Base-by-base conservation (phyloP, 2,888 invertebrate species). In the Caenorhabditis sinica region DNA sequence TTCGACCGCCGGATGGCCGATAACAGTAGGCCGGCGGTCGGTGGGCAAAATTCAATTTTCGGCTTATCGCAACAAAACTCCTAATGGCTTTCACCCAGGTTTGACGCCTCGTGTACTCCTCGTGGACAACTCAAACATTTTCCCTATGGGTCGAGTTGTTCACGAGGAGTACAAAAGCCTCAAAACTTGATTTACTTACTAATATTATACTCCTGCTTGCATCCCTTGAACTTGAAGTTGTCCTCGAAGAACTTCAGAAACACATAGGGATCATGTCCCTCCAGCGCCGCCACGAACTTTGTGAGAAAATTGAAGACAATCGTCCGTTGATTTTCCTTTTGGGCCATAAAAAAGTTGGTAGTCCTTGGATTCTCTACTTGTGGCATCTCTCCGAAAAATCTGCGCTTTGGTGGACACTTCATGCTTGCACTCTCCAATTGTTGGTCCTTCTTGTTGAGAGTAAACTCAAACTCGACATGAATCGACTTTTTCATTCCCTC, bases 371-470 rank as follows among this genome's bases (percentile, higher is more conserved):
- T n/a, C n/a, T n/a, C n/a, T n/a, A n/a, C n/a, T n/a, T n/a, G n/a
- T n/a, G n/a, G n/a, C n/a, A n/a, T n/a, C n/a, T 60, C 60, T 60
- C n/a, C 17, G n/a, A n/a, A 17, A 13, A 49, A 17, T 8, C 49
- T 17, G n/a, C 56, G 11, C 5, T 28, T 43, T 11, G 25, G 28
- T 15, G 43, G 65, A 9, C 65, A 65, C 4, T 28, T 28, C 45
- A 65, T 40, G n/a, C 45, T 45, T 15, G 45, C 65, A 45, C 45
- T 65, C 65, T 65, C 65, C 28, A 65, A 30, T 23, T 65, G 45
- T 30, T 65, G 65, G 30, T 65, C 65, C n/a, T 65, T 65, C 65
- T 65, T 65, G 30, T 30, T 65, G 28, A 65, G n/a, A 11, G 30
- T n/a, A 17, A 65, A 65, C 45, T 65, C 65, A 2, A 56, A 56